Percentiles rank a stretch among this genome's conserved stretches.
Conservation (phyloP, 1,140 invertebrate species). For the Ladona fulva region DNA sequence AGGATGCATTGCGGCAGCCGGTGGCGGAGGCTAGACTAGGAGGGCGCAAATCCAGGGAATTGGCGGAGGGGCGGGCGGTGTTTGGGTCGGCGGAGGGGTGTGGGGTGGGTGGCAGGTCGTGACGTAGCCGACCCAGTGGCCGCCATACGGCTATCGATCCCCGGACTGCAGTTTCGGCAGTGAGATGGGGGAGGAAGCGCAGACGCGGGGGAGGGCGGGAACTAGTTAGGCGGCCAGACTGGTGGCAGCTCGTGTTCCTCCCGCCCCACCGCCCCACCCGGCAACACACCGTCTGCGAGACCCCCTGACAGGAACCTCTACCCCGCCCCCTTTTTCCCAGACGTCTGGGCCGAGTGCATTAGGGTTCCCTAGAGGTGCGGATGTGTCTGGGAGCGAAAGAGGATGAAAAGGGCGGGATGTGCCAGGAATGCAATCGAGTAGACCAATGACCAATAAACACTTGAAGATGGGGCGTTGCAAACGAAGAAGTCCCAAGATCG, state of each 20-base stretch:
- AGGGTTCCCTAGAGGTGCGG: not conserved
- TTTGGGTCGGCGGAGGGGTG: not conserved
- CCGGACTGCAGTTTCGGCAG: not conserved
- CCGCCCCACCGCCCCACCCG: not conserved
- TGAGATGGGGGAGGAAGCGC: not conserved
- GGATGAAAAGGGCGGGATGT: not conserved
- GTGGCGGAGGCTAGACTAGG: not conserved
- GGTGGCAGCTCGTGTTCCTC: not conserved
- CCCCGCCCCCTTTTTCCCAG: not conserved
- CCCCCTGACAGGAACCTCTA: not conserved
- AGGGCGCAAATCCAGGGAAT: not conserved
- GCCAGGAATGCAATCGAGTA: too few relatives aligned
- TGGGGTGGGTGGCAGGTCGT: not conserved
- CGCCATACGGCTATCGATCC: not conserved
- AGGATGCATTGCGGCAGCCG: not conserved
- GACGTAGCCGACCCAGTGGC: not conserved
- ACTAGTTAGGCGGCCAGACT: not conserved
- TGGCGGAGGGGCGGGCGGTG: not conserved
- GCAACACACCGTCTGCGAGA: not conserved
- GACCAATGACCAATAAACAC: too few relatives aligned
- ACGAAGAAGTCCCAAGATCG: too few relatives aligned
- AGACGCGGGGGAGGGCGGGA: not conserved
- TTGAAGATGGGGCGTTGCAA: too few relatives aligned
- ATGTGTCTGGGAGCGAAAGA: not conserved
- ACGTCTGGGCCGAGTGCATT: conserved; percentile 6